These are phyloP conservation scores for Tholera decimalis DNA, from an alignment of 2,888 invertebrate species.

Conservation along the genomic window DNA sequence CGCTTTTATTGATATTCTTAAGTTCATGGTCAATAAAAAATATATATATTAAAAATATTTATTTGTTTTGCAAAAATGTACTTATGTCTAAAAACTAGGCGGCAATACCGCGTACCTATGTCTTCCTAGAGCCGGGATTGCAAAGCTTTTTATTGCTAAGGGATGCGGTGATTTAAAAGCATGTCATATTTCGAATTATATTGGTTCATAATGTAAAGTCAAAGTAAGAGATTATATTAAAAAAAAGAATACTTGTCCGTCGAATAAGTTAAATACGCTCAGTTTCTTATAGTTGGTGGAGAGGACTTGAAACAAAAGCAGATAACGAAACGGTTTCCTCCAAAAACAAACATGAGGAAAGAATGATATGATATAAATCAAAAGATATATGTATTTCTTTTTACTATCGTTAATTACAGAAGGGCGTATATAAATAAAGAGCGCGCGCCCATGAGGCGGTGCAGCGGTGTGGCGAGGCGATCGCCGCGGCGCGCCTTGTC, in stretches of 20 bases:
- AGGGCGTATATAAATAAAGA: conserved; percentile 90
- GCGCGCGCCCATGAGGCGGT: conserved; percentile 85
- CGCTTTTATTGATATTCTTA: neutral
- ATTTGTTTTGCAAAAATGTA: too few species aligned
- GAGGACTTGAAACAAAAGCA: conserved; percentile 65
- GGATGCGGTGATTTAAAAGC: too few species aligned
- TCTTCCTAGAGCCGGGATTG: too few species aligned
- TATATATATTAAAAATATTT: too few species aligned
- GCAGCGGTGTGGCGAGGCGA: conserved; percentile 84
- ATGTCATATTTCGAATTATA: too few species aligned
- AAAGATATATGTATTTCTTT: conserved; percentile 85
- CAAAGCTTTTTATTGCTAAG: too few species aligned
- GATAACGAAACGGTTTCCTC: conserved; percentile 71
- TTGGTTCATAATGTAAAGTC: too few species aligned
- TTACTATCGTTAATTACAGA: conserved; percentile 89
- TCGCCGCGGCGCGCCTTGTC: conserved; percentile 87
- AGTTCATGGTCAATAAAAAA: neutral
- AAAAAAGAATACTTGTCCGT: neutral
- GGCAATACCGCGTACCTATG: too few species aligned
- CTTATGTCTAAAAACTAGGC: too few species aligned
- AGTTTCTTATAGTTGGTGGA: conserved; percentile 51
- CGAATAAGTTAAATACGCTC: conserved; percentile 33
- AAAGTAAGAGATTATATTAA: neutral
- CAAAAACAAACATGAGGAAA: conserved; percentile 73
- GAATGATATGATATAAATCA: conserved; percentile 85